Percentiles rank a stretch among this genome's conserved stretches.
Evolutionary conservation across 2,113 vertebrate genomes (phyloP).

Genomic region (Pterocles gutturalis): DNA sequence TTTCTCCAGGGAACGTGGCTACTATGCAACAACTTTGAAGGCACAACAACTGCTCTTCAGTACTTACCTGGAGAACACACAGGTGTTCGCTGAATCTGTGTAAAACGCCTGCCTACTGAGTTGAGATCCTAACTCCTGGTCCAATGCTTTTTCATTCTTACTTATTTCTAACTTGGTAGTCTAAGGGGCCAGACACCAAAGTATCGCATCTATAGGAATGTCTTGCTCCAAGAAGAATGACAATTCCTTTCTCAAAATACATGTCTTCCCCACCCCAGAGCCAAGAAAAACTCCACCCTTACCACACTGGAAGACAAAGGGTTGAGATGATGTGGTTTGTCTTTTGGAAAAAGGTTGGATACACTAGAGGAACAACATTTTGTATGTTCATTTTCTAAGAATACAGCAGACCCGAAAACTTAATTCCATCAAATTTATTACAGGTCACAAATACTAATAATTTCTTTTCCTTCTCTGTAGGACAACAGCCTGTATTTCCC

Average conservation of each 20-base stretch:
- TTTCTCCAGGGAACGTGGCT: rapidly evolving
- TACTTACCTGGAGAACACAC: not conserved
- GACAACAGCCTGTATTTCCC: not conserved
- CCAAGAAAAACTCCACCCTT: not conserved
- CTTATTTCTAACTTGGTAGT: not conserved
- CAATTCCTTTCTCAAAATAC: not conserved
- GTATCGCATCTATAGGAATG: not conserved
- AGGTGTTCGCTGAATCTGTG: rapidly evolving
- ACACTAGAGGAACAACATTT: not conserved
- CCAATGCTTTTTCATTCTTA: not conserved
- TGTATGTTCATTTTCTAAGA: not conserved
- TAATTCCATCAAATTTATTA: not conserved
- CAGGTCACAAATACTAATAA: not conserved
- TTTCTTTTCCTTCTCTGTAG: not conserved
- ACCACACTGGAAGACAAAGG: not conserved
- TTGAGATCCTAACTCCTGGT: not conserved
- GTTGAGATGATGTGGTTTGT: not conserved
- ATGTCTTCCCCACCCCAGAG: rapidly evolving
- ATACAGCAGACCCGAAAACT: not conserved
- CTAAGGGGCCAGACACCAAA: not conserved
- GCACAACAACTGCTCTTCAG: not conserved
- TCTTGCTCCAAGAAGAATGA: not conserved
- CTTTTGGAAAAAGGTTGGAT: not conserved
- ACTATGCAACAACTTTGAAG: not conserved
- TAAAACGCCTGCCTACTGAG: not conserved